These are phyloP conservation scores for Nicator chloris DNA, from an alignment of 2,113 vertebrate genomes.

Conservation along the genomic window DNA sequence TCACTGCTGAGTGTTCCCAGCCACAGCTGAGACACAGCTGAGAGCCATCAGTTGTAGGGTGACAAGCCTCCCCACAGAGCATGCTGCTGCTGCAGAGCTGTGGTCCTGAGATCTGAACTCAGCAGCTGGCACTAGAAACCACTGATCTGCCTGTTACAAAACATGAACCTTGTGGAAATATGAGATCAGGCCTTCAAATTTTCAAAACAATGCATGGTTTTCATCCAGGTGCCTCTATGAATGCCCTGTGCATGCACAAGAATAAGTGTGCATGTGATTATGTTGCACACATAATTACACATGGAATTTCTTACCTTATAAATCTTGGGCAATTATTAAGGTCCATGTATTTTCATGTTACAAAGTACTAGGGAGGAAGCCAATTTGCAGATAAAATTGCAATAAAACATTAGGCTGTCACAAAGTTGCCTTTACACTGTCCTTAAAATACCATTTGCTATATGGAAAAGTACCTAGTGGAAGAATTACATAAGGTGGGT, in stretches of 20 bases:
- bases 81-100: not conserved
- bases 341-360: not conserved
- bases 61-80: not conserved
- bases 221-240: not conserved
- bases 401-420: not conserved
- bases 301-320: not conserved
- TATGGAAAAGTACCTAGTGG: slow-evolving; percentile 3
- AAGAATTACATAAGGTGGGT: slow-evolving; percentile 46
- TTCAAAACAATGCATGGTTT: not conserved
- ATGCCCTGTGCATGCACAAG: not conserved
- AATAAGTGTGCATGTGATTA: not conserved
- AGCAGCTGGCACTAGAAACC: not conserved
- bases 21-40: not conserved
- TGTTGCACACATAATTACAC: not conserved
- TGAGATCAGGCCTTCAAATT: not conserved
- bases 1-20: slow-evolving; percentile 38
- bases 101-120: not conserved
- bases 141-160: not conserved
- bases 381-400: not conserved
- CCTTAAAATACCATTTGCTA: not conserved
- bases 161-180: not conserved
- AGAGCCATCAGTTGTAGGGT: not conserved
- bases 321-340: not conserved
- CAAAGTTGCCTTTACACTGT: not conserved
- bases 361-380: not conserved